phyloP scores from a whole-genome alignment of 1,140 invertebrate species.

The Mycetomoellerius zeteki region DNA sequence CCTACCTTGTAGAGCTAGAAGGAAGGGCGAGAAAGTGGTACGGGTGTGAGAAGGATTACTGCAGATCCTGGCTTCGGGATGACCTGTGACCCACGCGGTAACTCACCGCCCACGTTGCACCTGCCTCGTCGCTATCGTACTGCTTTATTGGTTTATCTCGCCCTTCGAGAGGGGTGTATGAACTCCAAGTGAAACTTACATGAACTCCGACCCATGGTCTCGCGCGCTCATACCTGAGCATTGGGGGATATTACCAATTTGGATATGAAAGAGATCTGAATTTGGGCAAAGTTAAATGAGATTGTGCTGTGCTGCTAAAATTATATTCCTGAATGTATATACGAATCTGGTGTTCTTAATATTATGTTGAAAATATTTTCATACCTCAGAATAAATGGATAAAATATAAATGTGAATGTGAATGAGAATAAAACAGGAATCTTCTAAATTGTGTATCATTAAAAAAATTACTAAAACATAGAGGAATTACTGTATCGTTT shows the following conservation, averaged over 20 bases:
- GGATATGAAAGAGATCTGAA: not conserved
- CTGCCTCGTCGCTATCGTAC: constrained; percentile 81
- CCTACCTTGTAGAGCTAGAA: constrained; percentile 51
- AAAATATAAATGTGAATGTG: too few species aligned
- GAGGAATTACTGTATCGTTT: not conserved
- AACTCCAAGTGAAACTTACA: constrained; percentile 76
- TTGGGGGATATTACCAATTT: constrained; percentile 32
- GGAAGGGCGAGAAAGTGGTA: constrained; percentile 59
- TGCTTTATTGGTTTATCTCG: constrained; percentile 85
- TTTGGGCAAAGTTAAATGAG: not conserved
- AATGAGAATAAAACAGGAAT: too few species aligned
- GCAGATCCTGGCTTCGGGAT: constrained; percentile 77
- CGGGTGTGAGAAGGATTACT: constrained; percentile 79
- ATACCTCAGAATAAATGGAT: too few species aligned
- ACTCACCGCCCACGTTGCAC: constrained; percentile 86
- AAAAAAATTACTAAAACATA: constrained; percentile 6
- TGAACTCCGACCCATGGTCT: constrained; percentile 76
- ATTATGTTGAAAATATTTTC: not conserved
- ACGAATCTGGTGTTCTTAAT: not conserved
- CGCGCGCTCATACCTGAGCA: constrained; percentile 64
- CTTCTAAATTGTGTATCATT: not conserved
- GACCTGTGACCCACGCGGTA: constrained; percentile 83
- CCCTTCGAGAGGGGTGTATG: constrained; percentile 71
- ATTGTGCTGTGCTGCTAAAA: not conserved
- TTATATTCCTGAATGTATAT: not conserved